Conservation (phyloP, 2,888 invertebrate species). For the Rosalia funebris region DNA sequence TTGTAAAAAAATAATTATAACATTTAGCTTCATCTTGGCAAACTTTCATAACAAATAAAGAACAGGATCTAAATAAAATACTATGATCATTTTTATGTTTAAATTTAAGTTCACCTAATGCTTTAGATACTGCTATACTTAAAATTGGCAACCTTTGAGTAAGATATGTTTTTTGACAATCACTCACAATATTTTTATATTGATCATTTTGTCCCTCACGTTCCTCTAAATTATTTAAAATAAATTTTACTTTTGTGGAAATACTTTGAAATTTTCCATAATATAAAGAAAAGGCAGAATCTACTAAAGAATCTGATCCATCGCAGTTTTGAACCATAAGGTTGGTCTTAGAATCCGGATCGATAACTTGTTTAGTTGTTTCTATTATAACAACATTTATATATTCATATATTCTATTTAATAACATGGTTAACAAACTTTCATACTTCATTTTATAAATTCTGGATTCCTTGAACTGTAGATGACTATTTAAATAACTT, state of each 20-base stretch:
- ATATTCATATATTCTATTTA: conserved; percentile 82
- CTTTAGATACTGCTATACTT: conserved; percentile 75
- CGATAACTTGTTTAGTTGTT: conserved; percentile 80
- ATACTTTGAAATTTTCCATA: conserved; percentile 96
- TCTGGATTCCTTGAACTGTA: conserved; percentile 87
- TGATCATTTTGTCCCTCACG: conserved; percentile 78
- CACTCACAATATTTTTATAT: conserved; percentile 78
- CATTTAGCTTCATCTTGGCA: conserved; percentile 94
- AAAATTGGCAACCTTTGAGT: conserved; percentile 74
- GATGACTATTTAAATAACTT: conserved; percentile 81
- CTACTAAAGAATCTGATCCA: conserved; percentile 58
- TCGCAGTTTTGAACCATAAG: conserved; percentile 51
- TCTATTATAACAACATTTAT: conserved; percentile 80
- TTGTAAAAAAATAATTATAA: conserved; percentile 89
- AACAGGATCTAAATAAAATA: conserved; percentile 85
- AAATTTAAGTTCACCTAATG: conserved; percentile 73
- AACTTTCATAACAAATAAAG: conserved; percentile 90
- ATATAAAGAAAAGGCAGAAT: conserved; percentile 83
- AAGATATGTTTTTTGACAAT: conserved; percentile 87
- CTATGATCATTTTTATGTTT: conserved; percentile 81
- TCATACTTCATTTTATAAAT: conserved; percentile 85
- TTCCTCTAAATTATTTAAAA: conserved; percentile 85
- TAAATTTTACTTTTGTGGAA: conserved; percentile 83
- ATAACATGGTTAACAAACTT: conserved; percentile 83
- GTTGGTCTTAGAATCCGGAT: conserved; percentile 56